Evolutionary conservation across 2,113 vertebrate genomes (phyloP).

Genomic region (Petromus typicus): DNA sequence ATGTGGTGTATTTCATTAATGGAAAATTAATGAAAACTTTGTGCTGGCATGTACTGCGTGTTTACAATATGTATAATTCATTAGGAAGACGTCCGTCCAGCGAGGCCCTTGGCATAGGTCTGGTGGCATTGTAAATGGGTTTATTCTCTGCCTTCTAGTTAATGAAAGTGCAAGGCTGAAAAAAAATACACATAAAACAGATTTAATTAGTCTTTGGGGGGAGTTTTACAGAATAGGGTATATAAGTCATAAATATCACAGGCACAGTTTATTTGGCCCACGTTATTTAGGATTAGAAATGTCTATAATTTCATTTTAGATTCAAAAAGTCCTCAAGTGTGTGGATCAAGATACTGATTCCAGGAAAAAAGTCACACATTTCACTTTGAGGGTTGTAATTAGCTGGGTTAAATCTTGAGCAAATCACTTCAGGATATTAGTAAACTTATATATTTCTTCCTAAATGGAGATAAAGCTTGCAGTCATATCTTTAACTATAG

Average conservation of each 20-base stretch:
- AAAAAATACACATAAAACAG: conserved; percentile 87
- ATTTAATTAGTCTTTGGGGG: conserved; percentile 87
- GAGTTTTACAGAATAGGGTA: conserved; percentile 84
- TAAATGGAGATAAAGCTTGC: neutral
- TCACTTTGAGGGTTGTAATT: conserved; percentile 29
- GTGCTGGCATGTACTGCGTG: conserved; percentile 82
- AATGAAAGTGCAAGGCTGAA: conserved; percentile 85
- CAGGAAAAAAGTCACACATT: conserved; percentile 35
- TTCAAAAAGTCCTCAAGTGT: conserved; percentile 57
- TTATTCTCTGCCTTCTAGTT: conserved; percentile 85
- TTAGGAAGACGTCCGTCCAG: conserved; percentile 85
- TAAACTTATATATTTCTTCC: neutral
- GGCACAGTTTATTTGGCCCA: conserved; percentile 80
- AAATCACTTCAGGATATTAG: conserved; percentile 53
- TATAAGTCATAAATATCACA: conserved; percentile 87
- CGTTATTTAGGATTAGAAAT: conserved; percentile 79
- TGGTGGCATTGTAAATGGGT: conserved; percentile 76
- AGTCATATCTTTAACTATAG: neutral
- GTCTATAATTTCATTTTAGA: conserved; percentile 75
- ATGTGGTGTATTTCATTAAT: conserved; percentile 90
- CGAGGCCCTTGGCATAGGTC: conserved; percentile 70
- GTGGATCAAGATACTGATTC: conserved; percentile 66
- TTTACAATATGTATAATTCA: conserved; percentile 88
- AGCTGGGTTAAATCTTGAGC: conserved; percentile 36
- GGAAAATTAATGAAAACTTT: conserved; percentile 89